Base-by-base conservation (phyloP, 1,140 invertebrate genomes). In the Aphelenchoides fujianensis region DNA sequence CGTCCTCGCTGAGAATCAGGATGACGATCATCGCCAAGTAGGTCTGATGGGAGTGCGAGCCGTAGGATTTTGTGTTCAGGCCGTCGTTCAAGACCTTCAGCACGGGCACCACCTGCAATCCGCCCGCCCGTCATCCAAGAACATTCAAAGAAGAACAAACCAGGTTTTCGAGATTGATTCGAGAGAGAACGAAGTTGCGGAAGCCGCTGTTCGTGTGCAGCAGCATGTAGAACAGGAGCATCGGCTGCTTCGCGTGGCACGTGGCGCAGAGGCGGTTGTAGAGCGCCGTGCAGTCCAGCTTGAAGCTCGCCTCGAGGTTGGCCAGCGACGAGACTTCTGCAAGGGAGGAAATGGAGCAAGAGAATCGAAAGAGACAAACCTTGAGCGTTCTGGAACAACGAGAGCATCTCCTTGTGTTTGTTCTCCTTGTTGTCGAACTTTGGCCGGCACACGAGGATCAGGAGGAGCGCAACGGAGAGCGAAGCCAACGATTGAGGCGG, bases 11-110 rank as follows among this genome's bases (percentile, higher is more conserved):
- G 2, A 99, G 86, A 79, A 98, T 96, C 3, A 98, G 88, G 27
- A 98, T 86, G 23, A 98, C 93, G 68, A 99, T 98, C 1, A 98
- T 88, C 0, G 94, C 94, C 94, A 99, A 97, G 85, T 99, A 99
- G 78, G 98, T 95, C 84, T 98, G 95, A 88, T 98, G 95, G 5
- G 78, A 79, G 54, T 79, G 71, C 5, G 69, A 35, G 23, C 54
- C 34, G 12, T 66, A 53, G 16, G 62, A 34, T 31, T 37, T 70
- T 0, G 41, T 30, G 1, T 35, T 73, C 12, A 77, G 64, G 19
- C 81, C 83, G 48, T 78, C 82, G 68, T 98, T 97, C 48, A 98
- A 86, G 48, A 95, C 94, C 86, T 92, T 90, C 48, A 98, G 87
- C 79, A 98, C 91, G 2, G 95, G 96, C 76, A 97, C 89, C 76